Base-by-base conservation (phyloP, 2,888 invertebrate genomes). In the Arctia plantaginis region DNA sequence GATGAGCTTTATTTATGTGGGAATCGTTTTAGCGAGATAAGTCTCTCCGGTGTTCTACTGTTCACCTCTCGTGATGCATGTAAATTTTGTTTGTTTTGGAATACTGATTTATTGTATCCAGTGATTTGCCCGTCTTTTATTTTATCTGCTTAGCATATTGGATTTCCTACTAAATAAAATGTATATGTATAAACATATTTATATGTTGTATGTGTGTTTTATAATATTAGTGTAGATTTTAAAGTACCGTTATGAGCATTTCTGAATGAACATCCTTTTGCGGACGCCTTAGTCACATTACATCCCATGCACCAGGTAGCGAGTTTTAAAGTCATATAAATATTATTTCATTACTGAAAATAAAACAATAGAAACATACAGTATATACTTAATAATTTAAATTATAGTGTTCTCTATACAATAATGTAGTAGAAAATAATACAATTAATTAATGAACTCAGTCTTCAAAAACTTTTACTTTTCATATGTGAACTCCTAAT, bases 1-100 rank as follows among this genome's bases (percentile, higher is more conserved):
- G 94, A 95, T 95, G 95, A 95, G 95, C 95, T 95, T 95, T 95
- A 95, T 95, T 95, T 95, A 95, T 95, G 95, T 95, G 95, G 95
- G 94, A 95, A 95, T 95, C 95, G 95, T 94, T 95, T 94, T 94
- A 92, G 93, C 94, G 91, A 95, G 94, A 95, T 95, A 95, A 93
- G 94, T 94, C 93, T 93, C 90, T 91, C 88, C 85, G 91, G 90
- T 92, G 93, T 90, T 89, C 88, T 91, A 91, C 90, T 92, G 93
- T 92, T 93, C 92, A 92, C 90, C 90, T 93, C 90, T 93, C 89
- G 92, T 90, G 92, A 93, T 90, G 91, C 91, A 93, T 92, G 92
- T 89, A 91, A 90, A 93, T 93, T 91, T 91, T 90, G 89, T 90
- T 90, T 91, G 88, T 90, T 91, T 90, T 85, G 87, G 90, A 90